phyloP scores from a whole-genome alignment of 2,113 vertebrate species.

The Oncorhynchus gorbuscha region DNA sequence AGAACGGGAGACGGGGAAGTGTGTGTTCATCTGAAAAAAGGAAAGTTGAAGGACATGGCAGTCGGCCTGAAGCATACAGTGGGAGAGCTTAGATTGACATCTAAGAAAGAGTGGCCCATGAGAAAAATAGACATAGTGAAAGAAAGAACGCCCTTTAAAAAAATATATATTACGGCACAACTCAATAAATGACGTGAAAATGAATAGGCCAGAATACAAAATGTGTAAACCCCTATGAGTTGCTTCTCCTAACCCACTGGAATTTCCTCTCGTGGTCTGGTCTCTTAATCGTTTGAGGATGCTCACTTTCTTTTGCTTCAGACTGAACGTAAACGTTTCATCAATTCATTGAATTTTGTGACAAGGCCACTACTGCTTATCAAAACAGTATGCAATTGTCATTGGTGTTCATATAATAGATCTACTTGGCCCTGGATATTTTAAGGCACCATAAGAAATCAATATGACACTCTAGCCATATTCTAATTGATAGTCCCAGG shows the following conservation, averaged over 20 bases:
- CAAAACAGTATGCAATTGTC: no score
- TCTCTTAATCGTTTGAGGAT: not conserved
- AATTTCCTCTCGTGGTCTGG: no score
- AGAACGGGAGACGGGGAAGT: slow-evolving; percentile 42
- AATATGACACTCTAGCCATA: not conserved
- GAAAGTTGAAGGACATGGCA: slow-evolving; percentile 32
- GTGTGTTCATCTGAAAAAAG: slow-evolving; percentile 54
- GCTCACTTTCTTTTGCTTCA: slow-evolving; percentile 32
- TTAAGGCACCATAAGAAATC: not conserved
- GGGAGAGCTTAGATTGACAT: slow-evolving; percentile 16
- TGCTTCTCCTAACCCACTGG: not conserved
- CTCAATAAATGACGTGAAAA: slow-evolving; percentile 38
- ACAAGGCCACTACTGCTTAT: no score
- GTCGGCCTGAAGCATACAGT: slow-evolving; percentile 37
- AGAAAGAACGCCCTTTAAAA: slow-evolving; percentile 58
- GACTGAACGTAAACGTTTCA: slow-evolving; percentile 14
- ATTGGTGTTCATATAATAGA: no score
- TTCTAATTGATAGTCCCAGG: not conserved
- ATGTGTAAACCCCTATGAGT: not conserved
- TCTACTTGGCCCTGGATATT: no score
- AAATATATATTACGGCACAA: slow-evolving; percentile 20
- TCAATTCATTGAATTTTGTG: not conserved
- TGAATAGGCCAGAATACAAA: slow-evolving; percentile 10
- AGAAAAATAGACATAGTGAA: slow-evolving; percentile 41
- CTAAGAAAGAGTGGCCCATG: slow-evolving; percentile 18